Evolutionary conservation across 1,140 invertebrate genomes (phyloP).

Genomic region (Lycorma delicatula): DNA sequence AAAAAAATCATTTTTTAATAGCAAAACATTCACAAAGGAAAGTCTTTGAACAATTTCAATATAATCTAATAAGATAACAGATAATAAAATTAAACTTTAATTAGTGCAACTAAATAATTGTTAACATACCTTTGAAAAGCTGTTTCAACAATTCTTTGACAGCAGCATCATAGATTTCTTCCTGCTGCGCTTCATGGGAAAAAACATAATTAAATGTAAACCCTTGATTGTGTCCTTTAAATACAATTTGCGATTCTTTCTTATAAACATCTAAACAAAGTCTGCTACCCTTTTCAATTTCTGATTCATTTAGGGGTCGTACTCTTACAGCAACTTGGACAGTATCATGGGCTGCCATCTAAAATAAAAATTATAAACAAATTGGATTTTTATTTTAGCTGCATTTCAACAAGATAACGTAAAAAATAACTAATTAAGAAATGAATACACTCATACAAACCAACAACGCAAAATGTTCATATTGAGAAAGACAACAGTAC

Average conservation of each 20-base stretch:
- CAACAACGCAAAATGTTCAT: too few relatives aligned
- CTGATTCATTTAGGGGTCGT: not conserved
- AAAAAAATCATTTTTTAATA: not conserved
- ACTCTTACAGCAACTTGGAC: slow-evolving; percentile 11
- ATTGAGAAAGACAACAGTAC: too few relatives aligned
- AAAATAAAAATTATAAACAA: not conserved
- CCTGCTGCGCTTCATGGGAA: not conserved
- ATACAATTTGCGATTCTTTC: slow-evolving; percentile 8
- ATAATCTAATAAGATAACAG: too few relatives aligned
- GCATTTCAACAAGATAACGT: too few relatives aligned
- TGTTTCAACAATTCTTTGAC: slow-evolving; percentile 1
- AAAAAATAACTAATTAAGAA: too few relatives aligned
- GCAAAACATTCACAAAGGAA: not conserved
- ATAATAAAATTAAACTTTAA: not conserved
- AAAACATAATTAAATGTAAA: slow-evolving; percentile 17
- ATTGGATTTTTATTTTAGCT: too few relatives aligned
- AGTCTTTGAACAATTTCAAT: not conserved
- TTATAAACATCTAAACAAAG: not conserved
- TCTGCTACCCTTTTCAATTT: slow-evolving; percentile 5
- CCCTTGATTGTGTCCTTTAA: not conserved
- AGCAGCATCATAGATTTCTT: slow-evolving; percentile 5
- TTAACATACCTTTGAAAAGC: slow-evolving; percentile 13
- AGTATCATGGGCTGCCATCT: not conserved
- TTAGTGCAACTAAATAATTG: not conserved
- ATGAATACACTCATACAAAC: too few relatives aligned